Conservation (phyloP, 2,113 vertebrate species). For the Notarius lentiginosus region DNA sequence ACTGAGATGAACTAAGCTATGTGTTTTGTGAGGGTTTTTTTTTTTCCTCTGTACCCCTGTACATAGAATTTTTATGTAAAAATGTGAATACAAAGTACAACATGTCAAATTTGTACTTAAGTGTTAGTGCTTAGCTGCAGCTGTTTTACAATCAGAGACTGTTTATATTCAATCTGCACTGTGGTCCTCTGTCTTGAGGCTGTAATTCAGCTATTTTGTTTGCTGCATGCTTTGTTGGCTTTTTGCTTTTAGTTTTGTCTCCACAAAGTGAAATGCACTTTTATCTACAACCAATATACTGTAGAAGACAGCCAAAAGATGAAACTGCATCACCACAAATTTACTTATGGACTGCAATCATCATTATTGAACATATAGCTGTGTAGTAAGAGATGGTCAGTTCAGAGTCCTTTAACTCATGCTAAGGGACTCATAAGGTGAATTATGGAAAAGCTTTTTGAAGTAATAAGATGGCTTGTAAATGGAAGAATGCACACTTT, state of each 20-base stretch:
- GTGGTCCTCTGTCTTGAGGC: not conserved
- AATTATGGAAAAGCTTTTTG: not conserved
- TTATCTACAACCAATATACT: not conserved
- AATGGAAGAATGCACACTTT: slow-evolving; percentile 2
- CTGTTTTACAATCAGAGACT: not conserved
- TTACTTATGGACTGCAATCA: not conserved
- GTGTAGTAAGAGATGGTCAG: not conserved
- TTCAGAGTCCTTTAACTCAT: not conserved
- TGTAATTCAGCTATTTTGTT: slow-evolving; percentile 1
- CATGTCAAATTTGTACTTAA: not conserved
- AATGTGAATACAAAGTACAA: not conserved
- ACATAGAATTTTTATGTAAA: not conserved
- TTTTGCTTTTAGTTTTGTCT: not conserved
- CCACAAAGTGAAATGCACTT: not conserved
- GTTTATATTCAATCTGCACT: not conserved
- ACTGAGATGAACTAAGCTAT: slow-evolving; percentile 2
- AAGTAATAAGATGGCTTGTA: not conserved
- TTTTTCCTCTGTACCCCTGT: not conserved
- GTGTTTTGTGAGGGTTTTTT: not conserved
- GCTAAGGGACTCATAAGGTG: not conserved
- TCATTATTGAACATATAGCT: not conserved
- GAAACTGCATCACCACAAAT: not conserved
- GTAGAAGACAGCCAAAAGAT: not conserved
- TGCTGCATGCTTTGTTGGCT: not conserved
- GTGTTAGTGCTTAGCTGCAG: not conserved